Evolutionary conservation across 1,140 invertebrate genomes (phyloP), one percentile per base, ranked within the genome.

Genomic region (Drosophila pachea): DNA sequence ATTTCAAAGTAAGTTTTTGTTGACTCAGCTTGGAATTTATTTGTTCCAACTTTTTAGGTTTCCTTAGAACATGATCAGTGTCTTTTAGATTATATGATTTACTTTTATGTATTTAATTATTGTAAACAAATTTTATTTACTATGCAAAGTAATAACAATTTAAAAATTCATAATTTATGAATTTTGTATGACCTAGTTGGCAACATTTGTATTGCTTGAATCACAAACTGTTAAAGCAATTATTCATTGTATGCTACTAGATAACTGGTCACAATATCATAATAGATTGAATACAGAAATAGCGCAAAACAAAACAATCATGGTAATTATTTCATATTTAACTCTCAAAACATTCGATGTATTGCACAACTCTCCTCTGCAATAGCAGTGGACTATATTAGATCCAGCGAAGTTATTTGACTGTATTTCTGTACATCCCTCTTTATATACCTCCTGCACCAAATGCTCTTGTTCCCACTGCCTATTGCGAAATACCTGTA

Each of bases 301-400:
- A 60, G 91, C 7, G n/a, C 22, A 92, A 61, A 92, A 91, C 42
- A 92, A 91, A 45, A 92, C 86, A 52, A 92, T 91, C 5, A 91
- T 90, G n/a, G 89, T 90, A 89, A 73, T 1, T 9, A 55, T 4
- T 29, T 61, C 50, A 4, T n/a, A 52, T n/a, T 69, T 42, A 1
- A 55, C 9, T 38, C 16, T 54, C 12, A 91, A 91, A 22, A 91
- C 90, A 74, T 92, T 91, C 0, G 91, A 90, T 5, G 90, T 86
- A 87, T 94, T 95, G 84, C 94, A 95, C 2, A 94, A 88, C 73
- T 93, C 90, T 36, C 89, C 90, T 5, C 91, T 89, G 76, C 94
- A 95, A 82, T 93, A 94, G 82, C 94, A 95, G 78, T 93, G 93
- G 83, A 90, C 90, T 40, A 89, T 89, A 77, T 89, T 92, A 53